A percentile compares a stretch with the other conserved stretches of the same genome.
phyloP scores from a whole-genome alignment of 30 jellyfish, hydroid and myxozoan genomes.

The Pelagia noctiluca region DNA sequence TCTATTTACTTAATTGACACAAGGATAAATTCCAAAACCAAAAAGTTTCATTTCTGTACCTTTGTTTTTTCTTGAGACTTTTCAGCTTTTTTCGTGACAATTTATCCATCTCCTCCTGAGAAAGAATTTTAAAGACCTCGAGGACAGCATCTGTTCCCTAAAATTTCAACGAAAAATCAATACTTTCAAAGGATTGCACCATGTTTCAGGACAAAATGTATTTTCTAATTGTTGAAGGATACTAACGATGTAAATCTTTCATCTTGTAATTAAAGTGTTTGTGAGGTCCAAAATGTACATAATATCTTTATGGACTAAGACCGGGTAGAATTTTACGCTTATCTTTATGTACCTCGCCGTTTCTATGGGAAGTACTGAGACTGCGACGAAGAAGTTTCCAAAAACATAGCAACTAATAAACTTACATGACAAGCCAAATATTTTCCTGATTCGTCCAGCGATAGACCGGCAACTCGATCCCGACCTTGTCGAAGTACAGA shows the following conservation, averaged over 20 bases:
- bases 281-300: too few species aligned
- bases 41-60: constrained; percentile 48
- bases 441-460: constrained; percentile 63
- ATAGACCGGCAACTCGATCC: constrained; percentile 84
- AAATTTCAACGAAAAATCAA: neutral
- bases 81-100: constrained; percentile 64
- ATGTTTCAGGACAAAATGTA: neutral
- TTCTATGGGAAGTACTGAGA: too few species aligned
- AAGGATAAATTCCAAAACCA: neutral
- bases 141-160: constrained; percentile 89
- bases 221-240: too few species aligned
- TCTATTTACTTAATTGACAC: neutral
- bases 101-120: constrained; percentile 65
- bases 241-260: too few species aligned
- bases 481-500: constrained; percentile 85
- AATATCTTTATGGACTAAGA: too few species aligned
- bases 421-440: constrained; percentile 94
- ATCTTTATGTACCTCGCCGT: too few species aligned
- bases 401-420: neutral
- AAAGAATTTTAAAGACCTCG: constrained; percentile 74
- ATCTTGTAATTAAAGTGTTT: too few species aligned
- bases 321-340: too few species aligned
- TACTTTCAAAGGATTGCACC: neutral
- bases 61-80: constrained; percentile 66
- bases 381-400: too few species aligned